Evolutionary conservation across 2,888 invertebrate species (phyloP), one percentile per base, ranked within the genome.

Genomic region (Prenolepis imparis): DNA sequence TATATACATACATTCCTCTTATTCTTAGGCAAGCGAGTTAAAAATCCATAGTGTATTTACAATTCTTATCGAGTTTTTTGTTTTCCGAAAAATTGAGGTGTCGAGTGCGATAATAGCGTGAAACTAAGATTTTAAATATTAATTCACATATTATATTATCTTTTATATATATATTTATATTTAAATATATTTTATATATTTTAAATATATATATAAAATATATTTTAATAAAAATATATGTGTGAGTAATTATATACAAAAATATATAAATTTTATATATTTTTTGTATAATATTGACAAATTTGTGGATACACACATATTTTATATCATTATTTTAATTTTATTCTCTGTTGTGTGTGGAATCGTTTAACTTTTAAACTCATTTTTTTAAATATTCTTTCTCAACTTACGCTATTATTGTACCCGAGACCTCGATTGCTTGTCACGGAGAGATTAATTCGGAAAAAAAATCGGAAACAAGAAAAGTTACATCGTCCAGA

Each of bases 1-100:
- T 3, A 89, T 84, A 83, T 83, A 75, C 80, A 83, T 83, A 75
- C 80, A 78, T 70, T 59, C 52, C 12, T 5, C 15, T 44, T 70
- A n/a, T 70, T 72, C 44, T 57, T 57, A 66, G 32, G 64, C 57
- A 80, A 80, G 59, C 78, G 9, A 57, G 1, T 68, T 72, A 59
- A 66, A 74, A 72, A 61, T 68, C 67, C 6, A 44, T 1, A 11
- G 21, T 85, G 78, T 73, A 87, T 59, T 81, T 83, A 82, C 67
- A 73, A 52, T 74, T 66, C 24, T 55, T n/a, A 28, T 39, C 48
- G 21, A 28, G 28, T 63, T 24, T 6, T 41, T 55, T 67, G n/a
- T 41, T 48, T 48, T 18, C 1, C 39, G 1, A 39, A 5, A 44
- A 63, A 77, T 28, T 55, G 21, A 64, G 21, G 11, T 3, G 32